Conservation (phyloP, 2,888 invertebrate species). For the Drosophila mulleri region DNA sequence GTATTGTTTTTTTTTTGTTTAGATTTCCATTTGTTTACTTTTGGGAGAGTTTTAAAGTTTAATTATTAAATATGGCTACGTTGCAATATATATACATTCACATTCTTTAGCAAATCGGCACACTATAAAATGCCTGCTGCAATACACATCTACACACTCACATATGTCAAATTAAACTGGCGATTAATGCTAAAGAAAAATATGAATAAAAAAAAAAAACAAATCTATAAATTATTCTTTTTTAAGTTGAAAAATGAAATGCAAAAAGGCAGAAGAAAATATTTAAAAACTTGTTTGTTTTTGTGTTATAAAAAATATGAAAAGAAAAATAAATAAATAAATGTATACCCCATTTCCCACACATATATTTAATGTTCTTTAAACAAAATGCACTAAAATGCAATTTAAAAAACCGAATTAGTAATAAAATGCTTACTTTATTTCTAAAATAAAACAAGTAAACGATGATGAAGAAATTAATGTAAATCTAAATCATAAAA, state of each 20-base stretch:
- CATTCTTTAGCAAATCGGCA: constrained; percentile 52
- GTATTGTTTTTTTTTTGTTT: constrained; percentile 18
- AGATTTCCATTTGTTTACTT: constrained; percentile 23
- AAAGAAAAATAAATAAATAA: constrained; percentile 29
- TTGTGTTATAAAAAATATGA: constrained; percentile 67
- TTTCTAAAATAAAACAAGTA: constrained; percentile 81
- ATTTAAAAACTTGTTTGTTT: constrained; percentile 77
- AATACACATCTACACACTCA: constrained; percentile 28
- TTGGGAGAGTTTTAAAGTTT: constrained; percentile 39
- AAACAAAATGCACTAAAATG: constrained; percentile 71
- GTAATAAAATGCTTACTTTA: constrained; percentile 81
- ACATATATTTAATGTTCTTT: constrained; percentile 73
- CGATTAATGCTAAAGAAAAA: constrained; percentile 40
- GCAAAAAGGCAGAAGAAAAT: constrained; percentile 41
- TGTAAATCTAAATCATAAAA: constrained; percentile 79
- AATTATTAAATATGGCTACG: constrained; percentile 60
- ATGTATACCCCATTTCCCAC: constrained; percentile 53
- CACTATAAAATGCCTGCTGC: constrained; percentile 36
- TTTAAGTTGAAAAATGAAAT: constrained; percentile 47
- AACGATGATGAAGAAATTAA: constrained; percentile 75
- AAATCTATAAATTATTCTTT: constrained; percentile 36
- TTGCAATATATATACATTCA: constrained; percentile 61
- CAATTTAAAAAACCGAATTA: constrained; percentile 69
- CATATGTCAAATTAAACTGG: constrained; percentile 58
- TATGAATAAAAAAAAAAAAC: background rate